Conservation (phyloP, 2,113 vertebrate species). For the Oenanthe melanoleuca region DNA sequence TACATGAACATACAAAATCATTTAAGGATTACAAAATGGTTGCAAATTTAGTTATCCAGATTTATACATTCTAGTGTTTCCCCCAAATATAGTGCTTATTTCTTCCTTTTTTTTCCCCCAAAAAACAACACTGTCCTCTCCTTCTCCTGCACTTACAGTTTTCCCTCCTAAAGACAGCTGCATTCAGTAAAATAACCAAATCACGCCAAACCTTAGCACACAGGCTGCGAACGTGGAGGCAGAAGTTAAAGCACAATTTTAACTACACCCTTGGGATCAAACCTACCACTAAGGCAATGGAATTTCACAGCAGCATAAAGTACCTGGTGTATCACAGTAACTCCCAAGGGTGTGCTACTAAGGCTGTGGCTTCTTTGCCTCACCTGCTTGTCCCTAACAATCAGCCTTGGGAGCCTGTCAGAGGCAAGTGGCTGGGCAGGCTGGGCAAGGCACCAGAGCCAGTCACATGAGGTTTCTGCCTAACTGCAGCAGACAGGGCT, state of each 20-base stretch:
- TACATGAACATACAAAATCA: conserved; percentile 18
- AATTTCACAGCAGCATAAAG: background rate
- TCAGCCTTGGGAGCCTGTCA: background rate
- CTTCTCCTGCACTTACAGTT: conserved; percentile 14
- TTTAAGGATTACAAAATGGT: conserved; percentile 19
- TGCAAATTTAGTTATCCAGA: conserved; percentile 38
- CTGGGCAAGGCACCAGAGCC: conserved; percentile 32
- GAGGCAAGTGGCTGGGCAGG: conserved; percentile 16
- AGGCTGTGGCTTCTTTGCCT: background rate
- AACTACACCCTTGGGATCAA: background rate
- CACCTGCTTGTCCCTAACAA: background rate
- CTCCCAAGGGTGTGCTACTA: background rate
- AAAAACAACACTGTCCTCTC: background rate
- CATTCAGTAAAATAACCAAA: background rate
- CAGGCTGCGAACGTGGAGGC: background rate
- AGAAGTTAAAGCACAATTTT: conserved; percentile 6
- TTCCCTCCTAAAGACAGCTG: conserved; percentile 4
- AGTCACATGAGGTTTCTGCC: conserved; percentile 24
- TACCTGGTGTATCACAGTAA: background rate
- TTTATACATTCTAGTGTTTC: conserved; percentile 31
- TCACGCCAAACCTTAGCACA: background rate
- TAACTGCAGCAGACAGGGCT: conserved; percentile 10
- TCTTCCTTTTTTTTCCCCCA: background rate
- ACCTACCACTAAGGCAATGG: background rate
- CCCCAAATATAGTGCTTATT: conserved; percentile 1